phyloP scores from a whole-genome alignment of 2,888 invertebrate species.

The Sesia apiformis region DNA sequence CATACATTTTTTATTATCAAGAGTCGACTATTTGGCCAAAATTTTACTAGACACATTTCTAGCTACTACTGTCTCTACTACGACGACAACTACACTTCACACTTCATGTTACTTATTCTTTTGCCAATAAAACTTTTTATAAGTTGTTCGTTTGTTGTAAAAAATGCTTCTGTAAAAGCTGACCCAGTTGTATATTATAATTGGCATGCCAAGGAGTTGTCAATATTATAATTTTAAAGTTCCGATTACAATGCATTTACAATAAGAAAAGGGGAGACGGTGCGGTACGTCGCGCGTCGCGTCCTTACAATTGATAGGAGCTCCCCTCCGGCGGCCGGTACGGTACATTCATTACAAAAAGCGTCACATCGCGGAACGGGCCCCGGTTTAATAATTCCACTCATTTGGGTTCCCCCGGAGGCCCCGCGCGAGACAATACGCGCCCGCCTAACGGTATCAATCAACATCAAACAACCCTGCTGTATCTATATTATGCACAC shows the following conservation, averaged over 20 bases:
- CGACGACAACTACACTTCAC: too few species aligned
- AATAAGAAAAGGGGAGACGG: conserved; percentile 11
- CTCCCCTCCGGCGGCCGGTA: conserved; percentile 23
- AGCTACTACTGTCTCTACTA: too few species aligned
- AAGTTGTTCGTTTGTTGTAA: too few species aligned
- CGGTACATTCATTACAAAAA: conserved; percentile 68
- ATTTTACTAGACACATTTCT: too few species aligned
- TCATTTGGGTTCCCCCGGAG: conserved; percentile 62
- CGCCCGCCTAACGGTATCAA: conserved; percentile 70
- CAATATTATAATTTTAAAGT: conserved; percentile 22
- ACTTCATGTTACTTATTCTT: too few species aligned
- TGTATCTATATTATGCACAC: conserved; percentile 25
- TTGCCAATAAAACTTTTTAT: too few species aligned
- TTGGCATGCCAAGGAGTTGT: conserved; percentile 16
- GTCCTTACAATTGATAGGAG: conserved; percentile 38
- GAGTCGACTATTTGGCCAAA: too few species aligned
- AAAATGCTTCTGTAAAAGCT: too few species aligned
- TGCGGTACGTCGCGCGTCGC: conserved; percentile 27
- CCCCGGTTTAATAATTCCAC: conserved; percentile 69
- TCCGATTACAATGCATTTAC: conserved; percentile 35
- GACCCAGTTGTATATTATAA: too few species aligned
- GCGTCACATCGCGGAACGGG: conserved; percentile 61
- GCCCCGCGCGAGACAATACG: conserved; percentile 54
- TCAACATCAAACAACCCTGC: conserved; percentile 70
- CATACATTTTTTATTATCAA: too few species aligned